phyloP scores from a whole-genome alignment of 2,888 invertebrate genomes.

The Patella ulyssiponensis region DNA sequence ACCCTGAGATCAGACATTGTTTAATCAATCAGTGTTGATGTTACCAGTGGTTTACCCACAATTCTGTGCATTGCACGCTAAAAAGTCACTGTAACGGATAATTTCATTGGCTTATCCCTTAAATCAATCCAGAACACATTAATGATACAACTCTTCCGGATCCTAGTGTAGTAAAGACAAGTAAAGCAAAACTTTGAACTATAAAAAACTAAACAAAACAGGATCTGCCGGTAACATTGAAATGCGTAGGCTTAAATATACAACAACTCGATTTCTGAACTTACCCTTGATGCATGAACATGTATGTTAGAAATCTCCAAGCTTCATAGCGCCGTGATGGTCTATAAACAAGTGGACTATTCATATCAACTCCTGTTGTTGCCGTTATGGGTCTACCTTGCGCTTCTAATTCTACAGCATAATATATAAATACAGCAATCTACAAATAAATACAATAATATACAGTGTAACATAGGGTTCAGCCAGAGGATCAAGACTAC shows the following conservation, averaged over 20 bases:
- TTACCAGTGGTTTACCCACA: no score
- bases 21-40: no score
- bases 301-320: slow-evolving; percentile 95
- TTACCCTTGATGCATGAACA: slow-evolving; percentile 93
- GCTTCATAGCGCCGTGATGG: slow-evolving; percentile 87
- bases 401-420: slow-evolving; percentile 72
- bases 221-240: no score
- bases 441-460: slow-evolving; percentile 52
- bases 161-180: no score
- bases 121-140: no score
- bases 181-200: neutral
- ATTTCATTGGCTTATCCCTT: no score
- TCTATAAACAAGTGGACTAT: slow-evolving; percentile 88
- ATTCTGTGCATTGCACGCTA: no score
- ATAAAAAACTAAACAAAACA: neutral
- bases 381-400: slow-evolving; percentile 64
- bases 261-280: slow-evolving; percentile 26
- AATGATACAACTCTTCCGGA: no score
- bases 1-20: no score
- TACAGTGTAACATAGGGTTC: neutral
- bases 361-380: slow-evolving; percentile 83
- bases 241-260: no score
- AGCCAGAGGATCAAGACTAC: slow-evolving; percentile 4
- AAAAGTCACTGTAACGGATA: no score
- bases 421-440: slow-evolving; percentile 75